Conservation (phyloP, 2,113 vertebrate genomes). For the Cololabis saira region DNA sequence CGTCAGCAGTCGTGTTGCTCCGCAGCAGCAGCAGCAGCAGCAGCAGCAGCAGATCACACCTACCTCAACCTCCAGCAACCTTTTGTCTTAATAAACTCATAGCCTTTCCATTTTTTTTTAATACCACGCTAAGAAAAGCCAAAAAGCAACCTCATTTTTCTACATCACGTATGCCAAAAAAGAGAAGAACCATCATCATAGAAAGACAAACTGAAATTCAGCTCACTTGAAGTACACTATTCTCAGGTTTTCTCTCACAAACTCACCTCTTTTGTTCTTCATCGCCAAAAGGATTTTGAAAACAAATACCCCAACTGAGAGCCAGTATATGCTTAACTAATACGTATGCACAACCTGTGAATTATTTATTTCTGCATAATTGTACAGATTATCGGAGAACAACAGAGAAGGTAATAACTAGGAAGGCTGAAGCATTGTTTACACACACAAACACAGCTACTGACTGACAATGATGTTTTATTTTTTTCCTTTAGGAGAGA, state of each 20-base stretch:
- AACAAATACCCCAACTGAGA: constrained; percentile 66
- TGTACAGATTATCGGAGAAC: constrained; percentile 77
- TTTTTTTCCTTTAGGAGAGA: constrained; percentile 54
- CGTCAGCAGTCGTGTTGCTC: constrained; percentile 59
- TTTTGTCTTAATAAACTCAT: constrained; percentile 79
- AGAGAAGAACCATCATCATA: constrained; percentile 62
- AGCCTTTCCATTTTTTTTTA: constrained; percentile 44
- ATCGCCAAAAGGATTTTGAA: constrained; percentile 74
- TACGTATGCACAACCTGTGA: constrained; percentile 81
- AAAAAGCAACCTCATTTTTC: constrained; percentile 89
- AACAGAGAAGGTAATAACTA: constrained; percentile 73
- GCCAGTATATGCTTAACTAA: constrained; percentile 80
- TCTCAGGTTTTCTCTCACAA: constrained; percentile 81
- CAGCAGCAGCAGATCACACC: constrained; percentile 76
- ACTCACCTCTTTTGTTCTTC: constrained; percentile 77
- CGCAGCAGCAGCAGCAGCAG: constrained; percentile 62
- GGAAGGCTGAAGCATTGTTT: constrained; percentile 81
- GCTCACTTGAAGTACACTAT: constrained; percentile 83
- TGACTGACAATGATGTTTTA: constrained; percentile 78
- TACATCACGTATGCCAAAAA: constrained; percentile 83
- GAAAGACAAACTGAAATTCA: constrained; percentile 67
- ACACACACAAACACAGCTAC: constrained; percentile 76
- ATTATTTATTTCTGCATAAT: constrained; percentile 85
- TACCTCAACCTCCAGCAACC: constrained; percentile 83
- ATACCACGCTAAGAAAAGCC: constrained; percentile 81